Percentiles rank a stretch among this genome's conserved stretches.
Evolutionary conservation across 2,888 invertebrate species (phyloP).

Genomic region (Leptopilina myrica): DNA sequence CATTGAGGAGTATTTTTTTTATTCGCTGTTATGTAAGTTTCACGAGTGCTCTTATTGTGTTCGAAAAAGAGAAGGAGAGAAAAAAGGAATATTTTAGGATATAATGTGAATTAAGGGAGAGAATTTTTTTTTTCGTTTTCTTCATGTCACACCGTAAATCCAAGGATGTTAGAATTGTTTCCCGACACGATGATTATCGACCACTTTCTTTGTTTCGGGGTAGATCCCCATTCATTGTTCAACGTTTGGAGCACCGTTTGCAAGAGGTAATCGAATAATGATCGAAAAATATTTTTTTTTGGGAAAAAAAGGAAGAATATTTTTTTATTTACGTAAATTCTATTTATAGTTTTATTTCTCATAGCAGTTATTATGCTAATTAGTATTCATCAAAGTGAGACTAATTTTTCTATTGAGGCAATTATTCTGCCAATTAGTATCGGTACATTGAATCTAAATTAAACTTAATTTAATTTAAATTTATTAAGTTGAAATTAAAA

Average conservation of each 20-base stretch:
- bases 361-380: too few relatives aligned
- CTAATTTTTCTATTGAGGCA: too few relatives aligned
- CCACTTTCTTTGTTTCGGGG: conserved; percentile 53
- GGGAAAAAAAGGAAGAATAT: too few relatives aligned
- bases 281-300: background rate
- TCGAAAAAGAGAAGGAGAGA: background rate
- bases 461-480: too few relatives aligned
- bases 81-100: background rate
- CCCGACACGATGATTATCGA: conserved; percentile 64
- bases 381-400: too few relatives aligned
- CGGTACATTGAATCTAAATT: too few relatives aligned
- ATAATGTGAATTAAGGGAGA: background rate
- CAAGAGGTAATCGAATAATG: conserved; percentile 66
- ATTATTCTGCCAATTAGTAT: too few relatives aligned
- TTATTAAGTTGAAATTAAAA: too few relatives aligned
- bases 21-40: conserved; percentile 17
- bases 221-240: conserved; percentile 56
- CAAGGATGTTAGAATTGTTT: conserved; percentile 52
- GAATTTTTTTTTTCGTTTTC: background rate
- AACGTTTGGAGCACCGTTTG: conserved; percentile 68
- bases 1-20: conserved; percentile 4
- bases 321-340: too few relatives aligned
- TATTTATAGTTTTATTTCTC: too few relatives aligned
- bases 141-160: conserved; percentile 32
- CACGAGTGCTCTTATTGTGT: background rate